Evolutionary conservation across 2,113 vertebrate species (phyloP).

Genomic region (Orientallactaga bullata): DNA sequence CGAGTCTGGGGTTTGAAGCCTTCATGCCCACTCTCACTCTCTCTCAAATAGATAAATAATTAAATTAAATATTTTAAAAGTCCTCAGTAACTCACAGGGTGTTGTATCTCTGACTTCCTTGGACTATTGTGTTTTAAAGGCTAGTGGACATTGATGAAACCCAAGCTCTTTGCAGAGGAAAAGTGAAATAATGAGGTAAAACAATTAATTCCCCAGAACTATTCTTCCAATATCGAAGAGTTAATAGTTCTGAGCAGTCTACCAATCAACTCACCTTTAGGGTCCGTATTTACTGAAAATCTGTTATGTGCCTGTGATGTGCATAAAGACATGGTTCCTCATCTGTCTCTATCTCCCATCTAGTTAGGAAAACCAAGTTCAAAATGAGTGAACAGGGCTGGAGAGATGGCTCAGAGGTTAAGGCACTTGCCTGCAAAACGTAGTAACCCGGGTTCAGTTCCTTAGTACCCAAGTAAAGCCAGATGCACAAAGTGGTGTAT

Average conservation of each 20-base stretch:
- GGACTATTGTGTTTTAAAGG: slow-evolving; percentile 36
- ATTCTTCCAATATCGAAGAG: slow-evolving; percentile 36
- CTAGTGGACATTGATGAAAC: neutral
- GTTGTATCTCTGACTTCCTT: slow-evolving; percentile 27
- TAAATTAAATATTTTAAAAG: too few species aligned
- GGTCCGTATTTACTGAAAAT: slow-evolving; percentile 26
- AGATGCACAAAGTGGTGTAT: too few species aligned
- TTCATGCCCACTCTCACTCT: too few species aligned
- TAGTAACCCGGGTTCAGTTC: too few species aligned
- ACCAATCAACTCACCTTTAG: neutral
- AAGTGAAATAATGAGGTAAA: slow-evolving; percentile 41
- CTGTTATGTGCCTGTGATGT: neutral
- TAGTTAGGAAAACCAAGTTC: neutral
- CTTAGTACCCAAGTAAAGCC: too few species aligned
- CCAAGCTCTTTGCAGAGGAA: slow-evolving; percentile 37
- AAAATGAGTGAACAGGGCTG: neutral
- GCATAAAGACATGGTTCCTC: neutral
- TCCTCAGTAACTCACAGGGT: neutral
- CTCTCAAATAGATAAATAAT: too few species aligned
- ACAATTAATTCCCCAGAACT: neutral
- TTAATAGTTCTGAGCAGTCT: slow-evolving; percentile 9
- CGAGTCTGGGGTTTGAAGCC: too few species aligned
- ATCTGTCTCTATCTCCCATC: neutral
- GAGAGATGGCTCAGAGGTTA: too few species aligned
- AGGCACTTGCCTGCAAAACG: too few species aligned